Conservation (phyloP, 2,797 vertebrate genomes). For the Pangasius sanitwongsei region DNA sequence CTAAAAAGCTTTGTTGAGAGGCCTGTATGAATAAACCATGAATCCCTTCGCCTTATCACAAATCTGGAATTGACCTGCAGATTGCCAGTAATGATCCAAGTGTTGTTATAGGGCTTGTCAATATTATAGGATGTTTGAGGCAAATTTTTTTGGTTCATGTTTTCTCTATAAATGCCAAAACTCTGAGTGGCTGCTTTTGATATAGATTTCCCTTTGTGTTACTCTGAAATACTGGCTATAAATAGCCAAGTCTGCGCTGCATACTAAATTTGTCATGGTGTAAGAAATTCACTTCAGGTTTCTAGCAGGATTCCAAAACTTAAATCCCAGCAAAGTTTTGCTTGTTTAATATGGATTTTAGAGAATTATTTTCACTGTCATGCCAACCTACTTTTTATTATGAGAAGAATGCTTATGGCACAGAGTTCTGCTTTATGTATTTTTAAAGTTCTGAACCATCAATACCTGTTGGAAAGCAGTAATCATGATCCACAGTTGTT, state of each 20-base stretch:
- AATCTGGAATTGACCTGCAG: conserved; percentile 44
- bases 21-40: conserved; percentile 58
- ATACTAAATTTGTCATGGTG: background rate
- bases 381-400: background rate
- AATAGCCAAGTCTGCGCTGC: background rate
- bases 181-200: conserved; percentile 57
- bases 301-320: background rate
- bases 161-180: conserved; percentile 55
- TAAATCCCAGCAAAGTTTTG: background rate
- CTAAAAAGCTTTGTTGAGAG: conserved; percentile 38
- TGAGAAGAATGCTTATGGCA: background rate
- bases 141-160: conserved; percentile 35
- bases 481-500: background rate
- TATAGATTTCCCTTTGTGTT: conserved; percentile 37
- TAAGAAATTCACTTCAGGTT: background rate
- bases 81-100: conserved; percentile 24
- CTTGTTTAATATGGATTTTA: background rate
- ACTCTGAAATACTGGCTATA: conserved; percentile 47
- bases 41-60: conserved; percentile 45
- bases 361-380: background rate
- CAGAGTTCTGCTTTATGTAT: background rate
- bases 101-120: conserved; percentile 21
- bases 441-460: background rate
- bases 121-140: conserved; percentile 53
- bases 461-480: background rate